These are phyloP conservation scores for Allolobophora icterica DNA, from an alignment of 2,888 invertebrate species.

Conservation along the genomic window DNA sequence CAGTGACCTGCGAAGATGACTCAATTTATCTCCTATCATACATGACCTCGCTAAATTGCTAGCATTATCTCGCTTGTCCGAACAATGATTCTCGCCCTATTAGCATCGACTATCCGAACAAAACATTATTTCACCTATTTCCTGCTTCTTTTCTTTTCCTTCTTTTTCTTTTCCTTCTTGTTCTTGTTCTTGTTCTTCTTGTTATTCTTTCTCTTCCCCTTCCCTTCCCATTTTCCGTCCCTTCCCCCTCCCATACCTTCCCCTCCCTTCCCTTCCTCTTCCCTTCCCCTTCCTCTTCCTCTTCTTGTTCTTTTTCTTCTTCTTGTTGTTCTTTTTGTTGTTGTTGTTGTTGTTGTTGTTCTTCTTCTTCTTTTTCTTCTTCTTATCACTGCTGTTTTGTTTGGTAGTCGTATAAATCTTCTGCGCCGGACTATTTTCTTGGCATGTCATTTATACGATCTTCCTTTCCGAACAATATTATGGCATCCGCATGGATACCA, in stretches of 20 bases:
- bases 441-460: not conserved
- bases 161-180: no score
- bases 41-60: not conserved
- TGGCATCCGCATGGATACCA: not conserved
- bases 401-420: not conserved
- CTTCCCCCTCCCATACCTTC: no score
- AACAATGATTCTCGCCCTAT: slow-evolving; percentile 17
- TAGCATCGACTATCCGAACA: not conserved
- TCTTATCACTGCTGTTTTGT: not conserved
- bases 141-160: not conserved
- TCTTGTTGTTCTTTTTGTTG: no score
- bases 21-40: slow-evolving; percentile 2
- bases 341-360: no score
- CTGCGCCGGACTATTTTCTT: not conserved
- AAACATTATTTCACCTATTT: not conserved
- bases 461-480: not conserved
- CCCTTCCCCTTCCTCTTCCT: not conserved
- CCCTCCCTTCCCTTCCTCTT: no score
- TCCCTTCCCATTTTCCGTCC: no score
- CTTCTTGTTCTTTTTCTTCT: not conserved
- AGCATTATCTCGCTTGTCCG: not conserved
- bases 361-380: no score
- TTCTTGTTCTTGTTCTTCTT: no score
- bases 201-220: no score
- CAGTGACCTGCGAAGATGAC: not conserved